Evolutionary conservation across 2,797 vertebrate species (phyloP).

Genomic region (Lemur catta): DNA sequence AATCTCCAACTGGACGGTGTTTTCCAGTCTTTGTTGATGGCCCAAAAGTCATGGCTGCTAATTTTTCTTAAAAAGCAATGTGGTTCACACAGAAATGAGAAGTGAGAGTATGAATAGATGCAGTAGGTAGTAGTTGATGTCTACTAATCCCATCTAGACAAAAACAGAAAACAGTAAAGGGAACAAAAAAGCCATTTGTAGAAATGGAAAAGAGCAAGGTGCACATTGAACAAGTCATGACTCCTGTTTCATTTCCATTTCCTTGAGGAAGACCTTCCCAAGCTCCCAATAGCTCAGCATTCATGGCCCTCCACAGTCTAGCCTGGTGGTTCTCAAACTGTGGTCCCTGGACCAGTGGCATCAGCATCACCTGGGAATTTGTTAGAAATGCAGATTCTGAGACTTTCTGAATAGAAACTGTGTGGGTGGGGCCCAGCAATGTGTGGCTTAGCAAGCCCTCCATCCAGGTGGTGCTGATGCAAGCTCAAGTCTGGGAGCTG

Average conservation of each 20-base stretch:
- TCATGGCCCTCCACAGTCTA: neutral
- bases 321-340: neutral
- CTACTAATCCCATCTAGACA: neutral
- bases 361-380: neutral
- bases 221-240: neutral
- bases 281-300: too few species aligned
- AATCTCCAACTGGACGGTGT: neutral
- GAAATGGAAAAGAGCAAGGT: conserved; percentile 66
- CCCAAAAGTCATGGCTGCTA: neutral
- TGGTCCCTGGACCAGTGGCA: neutral
- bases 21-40: neutral
- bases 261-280: neutral
- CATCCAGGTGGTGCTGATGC: neutral
- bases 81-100: conserved; percentile 8
- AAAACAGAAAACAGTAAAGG: neutral
- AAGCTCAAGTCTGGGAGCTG: neutral
- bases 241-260: neutral
- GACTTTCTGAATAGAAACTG: neutral
- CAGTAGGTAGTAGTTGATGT: neutral
- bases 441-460: neutral
- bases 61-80: neutral
- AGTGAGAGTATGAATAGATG: neutral
- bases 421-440: neutral
- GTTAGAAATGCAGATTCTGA: neutral
- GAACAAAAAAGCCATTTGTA: conserved; percentile 39